Conservation (phyloP, 2,888 invertebrate genomes). For the Microctonus hyperodae region DNA sequence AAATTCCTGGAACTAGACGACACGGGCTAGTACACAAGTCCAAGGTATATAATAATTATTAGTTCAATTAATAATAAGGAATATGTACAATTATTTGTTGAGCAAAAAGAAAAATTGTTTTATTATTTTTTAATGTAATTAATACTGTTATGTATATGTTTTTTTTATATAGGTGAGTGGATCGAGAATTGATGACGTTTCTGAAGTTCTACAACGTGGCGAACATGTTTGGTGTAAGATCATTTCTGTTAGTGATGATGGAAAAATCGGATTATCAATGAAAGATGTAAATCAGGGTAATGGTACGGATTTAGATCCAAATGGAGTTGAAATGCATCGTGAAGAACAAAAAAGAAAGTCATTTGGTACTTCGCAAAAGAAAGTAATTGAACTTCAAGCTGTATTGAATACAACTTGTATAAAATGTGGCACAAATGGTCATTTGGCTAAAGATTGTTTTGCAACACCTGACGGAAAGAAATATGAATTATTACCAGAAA, state of each 20-base stretch:
- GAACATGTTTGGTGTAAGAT: conserved; percentile 63
- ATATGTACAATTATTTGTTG: too few species aligned
- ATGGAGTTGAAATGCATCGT: conserved; percentile 59
- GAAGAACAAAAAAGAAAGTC: conserved; percentile 57
- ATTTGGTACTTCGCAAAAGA: conserved; percentile 47
- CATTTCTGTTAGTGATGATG: conserved; percentile 58
- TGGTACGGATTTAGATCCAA: conserved; percentile 62
- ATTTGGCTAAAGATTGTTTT: conserved; percentile 61
- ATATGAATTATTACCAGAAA: conserved; percentile 61
- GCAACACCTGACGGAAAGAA: conserved; percentile 60
- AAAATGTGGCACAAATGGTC: conserved; percentile 61
- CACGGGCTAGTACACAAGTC: conserved; percentile 61
- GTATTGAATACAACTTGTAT: conserved; percentile 61
- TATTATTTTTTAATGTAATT: conserved; percentile 18
- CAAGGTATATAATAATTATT: conserved; percentile 48
- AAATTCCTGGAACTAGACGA: conserved; percentile 59
- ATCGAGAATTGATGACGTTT: conserved; percentile 57
- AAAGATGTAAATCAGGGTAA: conserved; percentile 62
- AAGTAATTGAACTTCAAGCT: conserved; percentile 60
- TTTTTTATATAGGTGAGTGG: conserved; percentile 53
- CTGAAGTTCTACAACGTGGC: conserved; percentile 59
- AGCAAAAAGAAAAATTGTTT: neutral
- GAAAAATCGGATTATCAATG: conserved; percentile 63
- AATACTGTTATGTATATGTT: neutral
- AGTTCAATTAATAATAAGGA: neutral